Base-by-base conservation (phyloP, 1,140 invertebrate genomes). In the Anagrus nilaparvatae region DNA sequence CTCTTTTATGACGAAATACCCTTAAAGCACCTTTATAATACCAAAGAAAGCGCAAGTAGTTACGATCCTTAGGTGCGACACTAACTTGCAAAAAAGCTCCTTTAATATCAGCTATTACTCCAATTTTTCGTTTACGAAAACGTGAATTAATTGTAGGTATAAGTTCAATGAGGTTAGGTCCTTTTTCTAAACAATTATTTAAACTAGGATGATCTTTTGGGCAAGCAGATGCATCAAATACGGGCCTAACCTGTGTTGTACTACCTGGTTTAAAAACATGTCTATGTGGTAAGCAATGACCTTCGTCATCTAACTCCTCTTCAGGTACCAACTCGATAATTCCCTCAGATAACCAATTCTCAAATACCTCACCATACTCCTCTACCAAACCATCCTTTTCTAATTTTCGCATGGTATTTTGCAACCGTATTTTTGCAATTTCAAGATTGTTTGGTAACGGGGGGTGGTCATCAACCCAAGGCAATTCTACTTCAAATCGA, bases 41-140 rank as follows among this genome's bases (percentile, higher is more conserved):
- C 51, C 28, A 55, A 35, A 24, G 20, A n/a, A 30, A 43, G n/a
- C n/a, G n/a, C 34, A 36, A 14, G 20, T 17, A 1, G 10, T 3
- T 3, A 3, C 12, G 3, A 14, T 24, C 0, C 21, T 20, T 14
- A 12, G 30, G 32, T 7, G 5, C 61, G 7, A 63, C 17, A 13
- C 27, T 34, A 18, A 70, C 60, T 47, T 61, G 55, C 14, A 61
- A 43, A 52, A 69, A 71, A 1, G 61, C 65, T 38, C 60, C 61
- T 36, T 53, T 47, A 3, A 70, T 66, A 32, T 70, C 66, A 8
- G 62, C 51, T 5, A 54, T 56, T 0, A 69, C 49, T 28, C 56
- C 63, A 23, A 63, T 53, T 36, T 44, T 49, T 16, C 44, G 44
- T 25, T 43, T 24, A 28, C 65, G 43, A 48, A 72, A 71, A 10